Evolutionary conservation across 2,888 invertebrate genomes (phyloP), one percentile per base, ranked within the genome.

Genomic region (Crossocerus cetratus): DNA sequence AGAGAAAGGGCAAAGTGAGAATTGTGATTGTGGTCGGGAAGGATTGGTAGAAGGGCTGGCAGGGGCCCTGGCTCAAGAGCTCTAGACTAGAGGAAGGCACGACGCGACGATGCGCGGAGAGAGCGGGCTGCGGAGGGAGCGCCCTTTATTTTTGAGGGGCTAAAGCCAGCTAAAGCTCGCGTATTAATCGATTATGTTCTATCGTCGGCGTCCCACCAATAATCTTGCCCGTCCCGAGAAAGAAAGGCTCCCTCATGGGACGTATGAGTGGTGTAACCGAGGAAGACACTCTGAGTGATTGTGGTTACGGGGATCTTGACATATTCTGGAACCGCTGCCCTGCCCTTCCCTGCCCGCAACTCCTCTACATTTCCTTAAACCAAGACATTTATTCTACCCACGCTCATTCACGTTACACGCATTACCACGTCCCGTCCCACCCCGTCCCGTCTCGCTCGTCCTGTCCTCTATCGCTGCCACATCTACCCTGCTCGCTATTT

Each of bases 271-370:
- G 81, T 78, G 86, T 90, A 89, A 90, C 83, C 86, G 88, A 86
- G 85, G 87, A 88, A 85, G 90, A 90, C 89, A 87, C 82, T 84
- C 85, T 90, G 90, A 90, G 85, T 90, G 90, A 90, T 90, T 90
- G 89, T 88, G 88, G 88, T 85, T 87, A 83, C 87, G 78, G 81
- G 83, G 84, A 86, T 89, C 88, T 86, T 89, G 90, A 90, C 90
- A 83, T 83, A 84, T 80, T 77, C 84, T 83, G 83, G 84, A 86
- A 85, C 85, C 85, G 70, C 83, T 82, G 70, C 75, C 72, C 20
- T 64, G 69, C 74, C 82, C 78, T 75, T 77, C 79, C n/a, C n/a
- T n/a, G 32, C 32, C 32, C 1, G 32, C 32, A 32, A 32, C 32
- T 32, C 11, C 74, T 82, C 63, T 57, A 73, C 74, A 83, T 83